phyloP scores from a whole-genome alignment of 2,113 vertebrate genomes.

The Nicator chloris region DNA sequence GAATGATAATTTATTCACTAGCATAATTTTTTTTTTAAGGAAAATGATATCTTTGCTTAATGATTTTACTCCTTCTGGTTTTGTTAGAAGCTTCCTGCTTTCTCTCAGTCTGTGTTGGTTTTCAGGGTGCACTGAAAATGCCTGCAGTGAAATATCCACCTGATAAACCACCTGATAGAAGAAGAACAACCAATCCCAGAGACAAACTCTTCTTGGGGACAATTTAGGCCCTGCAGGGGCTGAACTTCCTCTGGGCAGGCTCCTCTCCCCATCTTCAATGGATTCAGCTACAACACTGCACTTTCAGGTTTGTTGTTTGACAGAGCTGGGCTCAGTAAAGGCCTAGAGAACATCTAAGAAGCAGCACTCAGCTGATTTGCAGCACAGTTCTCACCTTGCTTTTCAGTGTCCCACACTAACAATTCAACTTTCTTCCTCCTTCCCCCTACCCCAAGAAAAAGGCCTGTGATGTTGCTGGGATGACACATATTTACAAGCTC shows the following conservation, averaged over 20 bases:
- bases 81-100: neutral
- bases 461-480: neutral
- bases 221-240: neutral
- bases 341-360: neutral
- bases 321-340: neutral
- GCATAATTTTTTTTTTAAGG: neutral
- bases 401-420: neutral
- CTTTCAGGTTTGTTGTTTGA: neutral
- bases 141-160: neutral
- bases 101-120: neutral
- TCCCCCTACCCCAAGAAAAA: neutral
- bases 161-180: neutral
- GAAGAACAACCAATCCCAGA: neutral
- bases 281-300: neutral
- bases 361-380: neutral
- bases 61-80: conserved; percentile 46
- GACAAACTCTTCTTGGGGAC: neutral
- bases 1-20: conserved; percentile 67
- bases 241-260: neutral
- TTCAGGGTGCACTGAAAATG: neutral
- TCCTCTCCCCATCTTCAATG: neutral
- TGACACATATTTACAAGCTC: neutral
- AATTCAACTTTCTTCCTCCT: neutral
- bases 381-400: neutral
- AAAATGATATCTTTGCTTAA: conserved; percentile 45